Evolutionary conservation across 2,113 vertebrate species (phyloP).

Genomic region (Recurvirostra avosetta): DNA sequence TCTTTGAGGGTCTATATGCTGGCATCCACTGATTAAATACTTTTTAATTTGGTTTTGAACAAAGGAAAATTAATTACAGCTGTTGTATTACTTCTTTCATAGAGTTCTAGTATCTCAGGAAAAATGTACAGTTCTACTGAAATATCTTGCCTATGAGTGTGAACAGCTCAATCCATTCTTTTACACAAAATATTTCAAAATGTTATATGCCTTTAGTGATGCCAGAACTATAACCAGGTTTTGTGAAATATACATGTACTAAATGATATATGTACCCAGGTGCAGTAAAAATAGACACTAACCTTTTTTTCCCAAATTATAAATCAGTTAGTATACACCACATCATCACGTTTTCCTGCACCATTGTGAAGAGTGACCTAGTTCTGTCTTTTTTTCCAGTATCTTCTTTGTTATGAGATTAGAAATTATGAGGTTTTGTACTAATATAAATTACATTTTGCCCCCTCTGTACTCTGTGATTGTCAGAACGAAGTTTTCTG

Average conservation of each 20-base stretch:
- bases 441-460: constrained; percentile 48
- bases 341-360: background rate
- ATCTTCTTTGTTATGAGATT: background rate
- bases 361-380: constrained; percentile 32
- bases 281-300: background rate
- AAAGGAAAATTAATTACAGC: constrained; percentile 33
- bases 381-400: constrained; percentile 28
- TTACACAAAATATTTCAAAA: constrained; percentile 2
- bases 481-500: constrained; percentile 3
- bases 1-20: background rate
- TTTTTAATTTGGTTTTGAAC: background rate
- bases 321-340: background rate
- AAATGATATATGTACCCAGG: background rate
- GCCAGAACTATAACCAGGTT: background rate
- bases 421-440: background rate
- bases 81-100: background rate
- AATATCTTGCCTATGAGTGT: background rate
- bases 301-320: background rate
- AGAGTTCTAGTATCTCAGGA: background rate
- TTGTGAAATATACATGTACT: background rate
- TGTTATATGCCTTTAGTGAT: background rate
- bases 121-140: background rate
- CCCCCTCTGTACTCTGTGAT: background rate
- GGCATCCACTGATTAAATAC: background rate
- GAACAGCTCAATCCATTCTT: background rate